phyloP scores from a whole-genome alignment of 2,113 vertebrate genomes.

The Zeus faber region DNA sequence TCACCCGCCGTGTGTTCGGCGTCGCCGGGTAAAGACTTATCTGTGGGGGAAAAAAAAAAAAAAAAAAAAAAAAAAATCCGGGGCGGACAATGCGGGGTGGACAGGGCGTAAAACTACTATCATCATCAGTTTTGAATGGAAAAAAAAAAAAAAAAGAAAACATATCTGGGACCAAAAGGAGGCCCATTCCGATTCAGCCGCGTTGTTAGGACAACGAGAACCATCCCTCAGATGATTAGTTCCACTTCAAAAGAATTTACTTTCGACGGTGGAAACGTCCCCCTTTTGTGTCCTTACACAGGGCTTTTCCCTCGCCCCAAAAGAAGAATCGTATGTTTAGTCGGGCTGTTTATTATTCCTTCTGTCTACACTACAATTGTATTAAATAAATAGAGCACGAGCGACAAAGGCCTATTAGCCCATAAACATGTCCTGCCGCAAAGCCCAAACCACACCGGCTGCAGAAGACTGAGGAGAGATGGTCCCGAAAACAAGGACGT shows the following conservation, averaged over 20 bases:
- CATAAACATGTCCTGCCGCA: constrained; percentile 75
- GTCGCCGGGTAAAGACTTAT: constrained; percentile 79
- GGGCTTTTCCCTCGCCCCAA: constrained; percentile 81
- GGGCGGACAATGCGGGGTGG: constrained; percentile 88
- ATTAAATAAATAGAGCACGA: constrained; percentile 83
- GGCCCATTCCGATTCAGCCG: constrained; percentile 92
- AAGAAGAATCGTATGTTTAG: constrained; percentile 86
- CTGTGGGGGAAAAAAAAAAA: constrained; percentile 42
- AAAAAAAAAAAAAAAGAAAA: constrained; percentile 97
- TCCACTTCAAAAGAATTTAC: constrained; percentile 99
- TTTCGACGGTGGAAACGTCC: constrained; percentile 91
- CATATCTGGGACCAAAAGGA: constrained; percentile 93
- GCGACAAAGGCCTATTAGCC: constrained; percentile 71
- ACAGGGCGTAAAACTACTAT: constrained; percentile 97
- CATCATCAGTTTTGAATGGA: constrained; percentile 92
- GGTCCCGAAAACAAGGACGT: constrained; percentile 40
- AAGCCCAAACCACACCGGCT: constrained; percentile 59
- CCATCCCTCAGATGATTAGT: constrained; percentile 99
- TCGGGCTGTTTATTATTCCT: constrained; percentile 91
- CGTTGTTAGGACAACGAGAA: constrained; percentile 99
- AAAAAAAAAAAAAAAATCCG: constrained; percentile 72
- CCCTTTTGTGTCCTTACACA: constrained; percentile 89
- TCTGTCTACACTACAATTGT: constrained; percentile 83
- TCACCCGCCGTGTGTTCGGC: constrained; percentile 83
- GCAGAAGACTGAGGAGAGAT: constrained; percentile 58